Evolutionary conservation across 2,888 invertebrate genomes (phyloP), one percentile per base, ranked within the genome.

Genomic region (Chymomyza procnemis): DNA sequence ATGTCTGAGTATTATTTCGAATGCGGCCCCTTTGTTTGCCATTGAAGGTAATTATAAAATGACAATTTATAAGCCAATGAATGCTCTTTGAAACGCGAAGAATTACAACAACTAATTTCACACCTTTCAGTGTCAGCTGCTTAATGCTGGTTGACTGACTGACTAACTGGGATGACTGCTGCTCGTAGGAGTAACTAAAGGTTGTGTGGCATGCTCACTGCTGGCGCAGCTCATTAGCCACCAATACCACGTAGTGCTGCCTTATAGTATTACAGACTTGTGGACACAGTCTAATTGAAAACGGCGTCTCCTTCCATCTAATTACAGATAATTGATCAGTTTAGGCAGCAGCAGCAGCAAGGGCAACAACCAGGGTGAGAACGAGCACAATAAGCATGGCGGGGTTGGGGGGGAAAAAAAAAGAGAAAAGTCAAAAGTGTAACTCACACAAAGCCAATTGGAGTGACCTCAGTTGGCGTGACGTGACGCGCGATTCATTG

Each of bases 261-360:
- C n/a, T n/a, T n/a, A n/a, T 41, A 12, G 12, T 12, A 41, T 41
- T 41, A 41, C 34, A 41, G 34, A 41, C 34, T n/a, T 50, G 19
- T 19, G 19, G n/a, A 50, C 19, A 50, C n/a, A 50, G 50, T 6
- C 50, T 50, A 50, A 50, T 50, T 50, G 50, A 50, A 50, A 50
- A 50, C 50, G 18, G 34, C 12, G 12, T 41, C 34, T 41, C 14
- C 34, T 34, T 41, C 18, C 22, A 62, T 60, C 71, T 66, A 71
- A 87, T 77, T 76, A 72, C 67, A 64, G 74, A 76, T 85, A 76
- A 80, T 71, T 76, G 75, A 78, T 83, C 62, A 71, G 62, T 62
- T 62, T 58, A 66, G 56, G 60, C 52, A 52, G 3, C n/a, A n/a
- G n/a, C n/a, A n/a, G n/a, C n/a, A n/a, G n/a, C n/a, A n/a, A n/a